These are phyloP conservation scores for Apamea anceps DNA, from an alignment of 2,888 invertebrate species.

Conservation along the genomic window DNA sequence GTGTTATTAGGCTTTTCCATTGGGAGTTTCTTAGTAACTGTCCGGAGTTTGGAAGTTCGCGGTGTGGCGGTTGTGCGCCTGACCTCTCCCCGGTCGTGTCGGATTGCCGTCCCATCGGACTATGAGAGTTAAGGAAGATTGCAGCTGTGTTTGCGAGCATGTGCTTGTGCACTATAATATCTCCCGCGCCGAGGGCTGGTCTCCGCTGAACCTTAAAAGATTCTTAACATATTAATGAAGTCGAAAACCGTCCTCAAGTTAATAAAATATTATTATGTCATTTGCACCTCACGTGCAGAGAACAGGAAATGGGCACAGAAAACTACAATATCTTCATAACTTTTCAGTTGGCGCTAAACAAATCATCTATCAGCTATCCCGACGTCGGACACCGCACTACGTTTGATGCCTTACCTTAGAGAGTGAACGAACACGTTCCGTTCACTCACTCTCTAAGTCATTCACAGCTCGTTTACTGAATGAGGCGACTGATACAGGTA, in stretches of 20 bases:
- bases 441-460: constrained; percentile 51
- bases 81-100: no score
- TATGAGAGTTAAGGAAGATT: no score
- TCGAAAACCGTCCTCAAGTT: neutral
- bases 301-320: neutral
- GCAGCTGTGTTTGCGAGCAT: no score
- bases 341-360: constrained; percentile 64
- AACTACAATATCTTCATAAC: neutral
- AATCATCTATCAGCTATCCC: constrained; percentile 35
- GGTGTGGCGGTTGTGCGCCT: no score
- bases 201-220: neutral
- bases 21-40: no score
- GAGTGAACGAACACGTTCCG: constrained; percentile 35
- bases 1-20: no score
- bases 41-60: no score
- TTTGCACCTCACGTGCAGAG: neutral
- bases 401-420: constrained; percentile 57
- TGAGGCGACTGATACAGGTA: constrained; percentile 58
- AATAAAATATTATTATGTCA: neutral
- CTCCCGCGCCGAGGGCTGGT: no score
- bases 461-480: constrained; percentile 35
- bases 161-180: no score
- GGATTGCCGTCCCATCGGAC: no score
- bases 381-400: constrained; percentile 62
- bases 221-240: neutral